A percentile compares a stretch with the other conserved stretches of the same genome.
Evolutionary conservation across 2,797 vertebrate genomes (phyloP).

Genomic region (Numenius phaeopus): DNA sequence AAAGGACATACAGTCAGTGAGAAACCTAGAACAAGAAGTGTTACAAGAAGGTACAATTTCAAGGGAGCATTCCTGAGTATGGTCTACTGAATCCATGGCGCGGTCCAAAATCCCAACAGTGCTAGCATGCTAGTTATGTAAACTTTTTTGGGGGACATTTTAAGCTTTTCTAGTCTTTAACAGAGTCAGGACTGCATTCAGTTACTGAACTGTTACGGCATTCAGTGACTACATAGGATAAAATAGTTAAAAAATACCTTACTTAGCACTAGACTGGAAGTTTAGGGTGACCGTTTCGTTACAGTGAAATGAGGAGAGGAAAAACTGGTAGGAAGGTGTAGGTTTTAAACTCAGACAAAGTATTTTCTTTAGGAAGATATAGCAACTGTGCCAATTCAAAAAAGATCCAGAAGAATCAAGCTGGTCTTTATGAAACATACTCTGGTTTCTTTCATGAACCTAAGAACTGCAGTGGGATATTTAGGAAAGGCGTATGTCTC

Average conservation of each 20-base stretch:
- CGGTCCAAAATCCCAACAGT: background rate
- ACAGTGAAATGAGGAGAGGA: background rate
- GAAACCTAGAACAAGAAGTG: background rate
- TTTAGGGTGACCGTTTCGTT: background rate
- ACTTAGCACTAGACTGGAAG: background rate
- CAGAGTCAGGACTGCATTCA: background rate
- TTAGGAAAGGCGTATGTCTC: background rate
- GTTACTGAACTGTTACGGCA: background rate
- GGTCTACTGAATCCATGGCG: background rate
- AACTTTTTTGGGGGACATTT: background rate
- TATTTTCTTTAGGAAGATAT: background rate
- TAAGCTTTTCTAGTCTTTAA: background rate
- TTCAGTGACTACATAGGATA: background rate
- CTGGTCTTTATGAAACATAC: background rate
- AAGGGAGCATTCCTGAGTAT: background rate
- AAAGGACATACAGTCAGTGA: background rate
- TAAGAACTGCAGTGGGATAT: background rate
- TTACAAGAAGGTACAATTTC: background rate
- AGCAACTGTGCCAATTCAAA: background rate
- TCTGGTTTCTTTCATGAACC: background rate
- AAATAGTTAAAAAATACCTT: background rate
- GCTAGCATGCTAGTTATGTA: background rate
- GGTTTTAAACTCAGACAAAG: background rate
- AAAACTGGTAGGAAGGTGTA: background rate
- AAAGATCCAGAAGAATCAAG: background rate